phyloP scores from a whole-genome alignment of 1,140 invertebrate species.

The Aphelinus certus region DNA sequence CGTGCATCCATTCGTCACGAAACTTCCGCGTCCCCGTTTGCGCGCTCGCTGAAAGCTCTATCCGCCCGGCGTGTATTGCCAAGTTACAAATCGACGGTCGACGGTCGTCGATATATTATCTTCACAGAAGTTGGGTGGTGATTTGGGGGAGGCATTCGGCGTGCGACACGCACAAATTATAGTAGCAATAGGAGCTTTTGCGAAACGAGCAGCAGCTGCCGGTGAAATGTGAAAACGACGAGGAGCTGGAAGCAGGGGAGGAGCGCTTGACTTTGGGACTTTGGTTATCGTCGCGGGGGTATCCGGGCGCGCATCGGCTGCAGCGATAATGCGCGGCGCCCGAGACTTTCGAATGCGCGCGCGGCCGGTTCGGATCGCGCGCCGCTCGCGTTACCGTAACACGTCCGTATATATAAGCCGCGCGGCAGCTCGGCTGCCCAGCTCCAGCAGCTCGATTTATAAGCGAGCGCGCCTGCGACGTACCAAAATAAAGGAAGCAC shows the following conservation, averaged over 20 bases:
- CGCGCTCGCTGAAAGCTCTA: constrained; percentile 6
- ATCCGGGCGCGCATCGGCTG: not conserved
- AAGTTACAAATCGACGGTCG: no score
- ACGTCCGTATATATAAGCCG: not conserved
- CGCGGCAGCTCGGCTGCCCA: not conserved
- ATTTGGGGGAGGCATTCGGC: no score
- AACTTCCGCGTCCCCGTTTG: not conserved
- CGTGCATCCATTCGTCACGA: no score
- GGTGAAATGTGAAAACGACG: no score
- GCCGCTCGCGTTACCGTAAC: constrained; percentile 30
- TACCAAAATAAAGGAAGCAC: constrained; percentile 21
- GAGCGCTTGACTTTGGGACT: not conserved
- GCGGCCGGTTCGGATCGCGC: not conserved
- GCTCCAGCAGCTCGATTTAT: not conserved
- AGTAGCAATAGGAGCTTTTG: no score
- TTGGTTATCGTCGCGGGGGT: not conserved
- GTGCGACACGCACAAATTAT: no score
- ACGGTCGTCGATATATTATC: no score
- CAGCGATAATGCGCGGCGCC: no score
- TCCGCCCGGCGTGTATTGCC: not conserved
- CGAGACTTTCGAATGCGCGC: no score
- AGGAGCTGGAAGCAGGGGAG: no score
- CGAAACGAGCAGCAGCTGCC: no score
- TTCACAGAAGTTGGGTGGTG: no score
- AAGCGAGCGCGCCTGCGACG: not conserved